Percentiles rank a stretch among this genome's conserved stretches.
phyloP scores from a whole-genome alignment of 2,113 vertebrate genomes.

The Leuciscus idus region DNA sequence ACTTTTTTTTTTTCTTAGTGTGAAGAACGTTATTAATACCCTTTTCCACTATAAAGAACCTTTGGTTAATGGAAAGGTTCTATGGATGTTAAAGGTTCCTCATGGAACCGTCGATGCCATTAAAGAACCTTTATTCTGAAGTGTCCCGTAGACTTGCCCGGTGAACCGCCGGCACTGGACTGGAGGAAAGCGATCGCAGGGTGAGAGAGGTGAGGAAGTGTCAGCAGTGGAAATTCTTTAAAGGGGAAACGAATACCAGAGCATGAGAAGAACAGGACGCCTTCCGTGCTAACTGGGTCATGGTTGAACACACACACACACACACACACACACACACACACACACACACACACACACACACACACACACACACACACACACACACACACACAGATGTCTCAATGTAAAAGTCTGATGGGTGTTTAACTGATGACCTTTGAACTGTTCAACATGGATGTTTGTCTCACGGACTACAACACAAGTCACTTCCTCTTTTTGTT shows the following conservation, averaged over 20 bases:
- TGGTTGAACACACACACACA: background rate
- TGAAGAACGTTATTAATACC: too few relatives aligned
- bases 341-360: background rate
- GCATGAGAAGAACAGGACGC: background rate
- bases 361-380: background rate
- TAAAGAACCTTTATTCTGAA: too few relatives aligned
- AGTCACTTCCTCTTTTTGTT: background rate
- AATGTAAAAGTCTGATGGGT: background rate
- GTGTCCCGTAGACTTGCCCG: background rate
- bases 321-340: background rate
- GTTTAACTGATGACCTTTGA: background rate
- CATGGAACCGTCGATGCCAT: too few relatives aligned
- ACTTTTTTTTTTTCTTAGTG: too few relatives aligned
- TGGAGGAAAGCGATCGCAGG: background rate
- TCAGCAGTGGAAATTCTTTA: background rate
- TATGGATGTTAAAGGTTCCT: too few relatives aligned
- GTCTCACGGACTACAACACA: background rate
- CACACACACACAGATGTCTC: background rate
- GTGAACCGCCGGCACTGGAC: background rate
- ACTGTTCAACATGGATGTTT: background rate
- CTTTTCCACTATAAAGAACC: too few relatives aligned
- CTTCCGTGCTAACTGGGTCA: background rate
- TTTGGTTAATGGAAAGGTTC: too few relatives aligned
- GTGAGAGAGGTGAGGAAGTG: background rate
- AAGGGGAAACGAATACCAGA: background rate